Base-by-base conservation (phyloP, 1,140 invertebrate species). In the Akabosia matsudoensis region DNA sequence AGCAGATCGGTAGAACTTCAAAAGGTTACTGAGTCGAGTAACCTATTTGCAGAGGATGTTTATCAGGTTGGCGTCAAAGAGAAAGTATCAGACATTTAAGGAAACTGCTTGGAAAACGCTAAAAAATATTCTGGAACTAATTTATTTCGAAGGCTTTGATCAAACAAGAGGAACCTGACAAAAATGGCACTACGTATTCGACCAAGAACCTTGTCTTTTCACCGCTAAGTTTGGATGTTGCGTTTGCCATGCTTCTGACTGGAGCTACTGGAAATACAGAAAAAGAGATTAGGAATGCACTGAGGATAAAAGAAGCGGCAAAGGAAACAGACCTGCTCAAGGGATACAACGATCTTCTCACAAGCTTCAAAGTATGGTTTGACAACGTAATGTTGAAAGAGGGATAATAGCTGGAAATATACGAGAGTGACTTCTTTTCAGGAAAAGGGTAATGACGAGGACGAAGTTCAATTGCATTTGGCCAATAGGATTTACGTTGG, bases 401-500 rank as follows among this genome's bases (percentile, higher is more conserved):
- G 26, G 26, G n/a, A 14, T 61, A n/a, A 24, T 61, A 45, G 7
- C 37, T 45, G 10, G n/a, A n/a, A n/a, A 61, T 61, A 24, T 61
- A 14, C n/a, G 22, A 14, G n/a, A 61, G 26, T n/a, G n/a, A n/a
- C n/a, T n/a, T n/a, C n/a, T n/a, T n/a, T n/a, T n/a, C 28, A 67
- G 61, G 61, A 67, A 3, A 31, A 67, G 10, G 4, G 7, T 4
- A 67, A 67, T 22, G 28, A 67, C 7, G 61, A 67, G 4, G 61
- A 30, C 28, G 61, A 7, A 7, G 61, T 67, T 67, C 24, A n/a
- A n/a, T 28, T 67, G 14, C 61, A 67, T 14, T 7, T 67, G 28
- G 61, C 61, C 1, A 67, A 67, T n/a, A 2, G 61, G 13, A 31
- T 67, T n/a, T 67, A 30, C n/a, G 61, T 67, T 67, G 61, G 61